Base-by-base conservation (phyloP, 2,797 vertebrate species). In the Melanotaenia nigrans region DNA sequence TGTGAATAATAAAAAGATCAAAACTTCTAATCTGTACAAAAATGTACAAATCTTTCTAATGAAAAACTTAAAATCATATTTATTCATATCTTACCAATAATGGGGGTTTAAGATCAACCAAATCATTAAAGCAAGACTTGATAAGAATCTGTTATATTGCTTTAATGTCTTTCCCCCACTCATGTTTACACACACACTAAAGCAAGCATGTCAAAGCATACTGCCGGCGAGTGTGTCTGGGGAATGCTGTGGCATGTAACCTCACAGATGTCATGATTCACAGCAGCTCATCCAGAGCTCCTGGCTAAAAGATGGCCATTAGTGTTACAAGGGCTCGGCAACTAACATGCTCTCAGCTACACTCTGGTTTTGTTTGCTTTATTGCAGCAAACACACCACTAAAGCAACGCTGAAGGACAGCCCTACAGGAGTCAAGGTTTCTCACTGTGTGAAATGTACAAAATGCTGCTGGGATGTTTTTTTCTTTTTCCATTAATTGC, bases 321-420 rank as follows among this genome's bases (percentile, higher is more conserved):
- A 71, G 61, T 25, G 68, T 71, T 33, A 13, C 74, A 67, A 32
- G 78, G 56, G 69, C 13, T 4, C 0, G n/a, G 65, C 71, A 70
- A 69, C 85, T 86, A 84, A 64, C 85, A 55, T 75, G 78, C 68
- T 68, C 55, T 77, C 71, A 71, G 79, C 77, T 47, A 38, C 58
- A n/a, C 77, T 73, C 80, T 36, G 25, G 2, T 49, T 78, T 59
- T 86, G 83, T 92, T 92, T 86, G 58, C 79, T 84, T 70, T 78
- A 68, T 83, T 84, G 83, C 69, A 68, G 77, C 91, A 92, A 93
- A 93, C 90, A 92, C 12, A 32, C 73, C 70, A 65, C 77, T 65
- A 55, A 71, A 77, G 76, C 59, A 70, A 76, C 82, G 84, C 84
- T 89, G 85, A 90, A 89, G 84, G 85, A 59, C 61, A 16, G 69